Percentiles rank a stretch among this genome's conserved stretches.
Evolutionary conservation across 2,797 vertebrate genomes (phyloP).

Genomic region (Pseudopleuronectes americanus): DNA sequence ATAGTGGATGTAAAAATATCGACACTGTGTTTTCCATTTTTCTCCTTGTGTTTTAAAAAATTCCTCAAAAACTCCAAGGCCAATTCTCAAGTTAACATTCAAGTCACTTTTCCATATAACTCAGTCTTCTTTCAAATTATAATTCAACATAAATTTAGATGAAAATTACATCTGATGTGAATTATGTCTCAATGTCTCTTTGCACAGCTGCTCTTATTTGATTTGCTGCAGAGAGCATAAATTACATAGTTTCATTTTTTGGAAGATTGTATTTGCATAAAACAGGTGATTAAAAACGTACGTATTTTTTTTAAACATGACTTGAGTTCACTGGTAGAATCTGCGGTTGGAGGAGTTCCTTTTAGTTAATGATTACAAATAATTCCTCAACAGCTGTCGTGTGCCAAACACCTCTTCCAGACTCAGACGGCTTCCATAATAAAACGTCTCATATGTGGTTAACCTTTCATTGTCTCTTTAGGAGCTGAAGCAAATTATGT

Average conservation of each 20-base stretch:
- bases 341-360: not conserved
- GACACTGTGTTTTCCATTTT: not conserved
- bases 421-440: constrained; percentile 15
- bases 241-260: constrained; percentile 1
- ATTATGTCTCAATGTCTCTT: constrained; percentile 2
- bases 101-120: too few relatives aligned
- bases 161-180: constrained; percentile 7
- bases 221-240: constrained; percentile 13
- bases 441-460: constrained; percentile 18
- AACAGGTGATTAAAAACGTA: not conserved
- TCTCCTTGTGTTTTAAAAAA: constrained; percentile 8
- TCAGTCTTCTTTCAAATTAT: not conserved
- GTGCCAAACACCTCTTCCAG: constrained; percentile 29
- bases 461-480: constrained; percentile 21
- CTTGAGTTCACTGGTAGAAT: not conserved
- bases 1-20: not conserved
- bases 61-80: not conserved
- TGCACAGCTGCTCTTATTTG: constrained; percentile 11
- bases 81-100: not conserved
- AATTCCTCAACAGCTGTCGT: not conserved
- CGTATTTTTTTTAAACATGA: not conserved
- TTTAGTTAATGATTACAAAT: constrained; percentile 18
- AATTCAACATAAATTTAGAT: constrained; percentile 1
- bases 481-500: constrained; percentile 18
- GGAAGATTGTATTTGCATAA: not conserved